phyloP scores from a whole-genome alignment of 2,888 invertebrate genomes.

The Cheilosia scutellata region DNA sequence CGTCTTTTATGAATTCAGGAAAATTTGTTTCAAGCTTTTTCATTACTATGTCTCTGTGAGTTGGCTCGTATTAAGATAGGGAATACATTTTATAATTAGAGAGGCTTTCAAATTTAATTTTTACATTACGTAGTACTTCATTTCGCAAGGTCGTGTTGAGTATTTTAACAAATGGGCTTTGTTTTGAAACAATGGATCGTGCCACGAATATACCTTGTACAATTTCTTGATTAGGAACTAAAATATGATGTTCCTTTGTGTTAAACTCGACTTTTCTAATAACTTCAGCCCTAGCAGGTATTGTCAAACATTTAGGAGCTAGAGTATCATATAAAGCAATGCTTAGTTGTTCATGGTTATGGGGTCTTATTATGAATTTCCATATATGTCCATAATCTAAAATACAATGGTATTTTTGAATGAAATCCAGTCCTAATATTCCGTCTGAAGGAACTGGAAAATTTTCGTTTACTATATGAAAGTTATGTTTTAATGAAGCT shows the following conservation, averaged over 20 bases:
- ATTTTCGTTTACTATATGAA: slow-evolving; percentile 7
- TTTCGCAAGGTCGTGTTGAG: slow-evolving; percentile 18
- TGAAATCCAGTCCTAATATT: slow-evolving; percentile 28
- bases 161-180: slow-evolving; percentile 25
- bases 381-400: slow-evolving; percentile 7
- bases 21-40: slow-evolving; percentile 17
- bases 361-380: background rate
- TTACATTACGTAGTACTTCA: background rate
- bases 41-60: slow-evolving; percentile 4
- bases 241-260: slow-evolving; percentile 4
- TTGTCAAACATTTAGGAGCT: background rate
- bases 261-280: background rate
- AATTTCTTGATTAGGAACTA: slow-evolving; percentile 17
- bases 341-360: background rate
- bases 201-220: slow-evolving; percentile 19
- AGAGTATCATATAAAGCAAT: background rate
- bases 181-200: slow-evolving; percentile 4
- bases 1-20: slow-evolving; percentile 1
- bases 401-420: slow-evolving; percentile 19
- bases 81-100: slow-evolving; percentile 2
- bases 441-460: slow-evolving; percentile 20
- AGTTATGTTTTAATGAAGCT: slow-evolving; percentile 1
- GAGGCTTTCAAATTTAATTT: slow-evolving; percentile 20
- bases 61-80: background rate
- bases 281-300: slow-evolving; percentile 24